Evolutionary conservation across 1,140 invertebrate species (phyloP).

Genomic region (Aphidius gifuensis): DNA sequence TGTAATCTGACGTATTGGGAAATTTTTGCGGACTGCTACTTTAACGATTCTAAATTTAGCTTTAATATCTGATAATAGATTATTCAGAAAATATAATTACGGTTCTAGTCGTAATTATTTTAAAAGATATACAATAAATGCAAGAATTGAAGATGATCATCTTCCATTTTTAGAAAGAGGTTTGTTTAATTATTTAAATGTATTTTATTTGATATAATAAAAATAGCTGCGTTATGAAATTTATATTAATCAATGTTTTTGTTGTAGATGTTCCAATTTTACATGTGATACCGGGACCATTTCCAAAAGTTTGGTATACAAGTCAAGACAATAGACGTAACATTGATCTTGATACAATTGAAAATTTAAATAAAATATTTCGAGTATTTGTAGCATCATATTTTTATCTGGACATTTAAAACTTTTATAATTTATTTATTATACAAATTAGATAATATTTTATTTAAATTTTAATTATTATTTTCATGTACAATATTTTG

Average conservation of each 20-base stretch:
- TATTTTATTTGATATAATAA: no score
- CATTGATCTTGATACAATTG: constrained; percentile 77
- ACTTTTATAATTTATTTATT: no score
- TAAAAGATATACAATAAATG: constrained; percentile 59
- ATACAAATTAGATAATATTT: no score
- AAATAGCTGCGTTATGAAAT: no score
- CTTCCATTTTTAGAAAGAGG: constrained; percentile 83
- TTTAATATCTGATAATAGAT: constrained; percentile 37
- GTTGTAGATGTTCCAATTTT: constrained; percentile 72
- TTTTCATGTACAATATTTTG: no score
- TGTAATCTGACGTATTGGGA: no score
- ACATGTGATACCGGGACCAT: constrained; percentile 86
- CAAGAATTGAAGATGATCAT: constrained; percentile 90
- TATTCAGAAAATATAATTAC: constrained; percentile 58
- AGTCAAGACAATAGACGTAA: constrained; percentile 69
- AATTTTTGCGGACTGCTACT: no score
- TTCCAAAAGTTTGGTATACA: constrained; percentile 88
- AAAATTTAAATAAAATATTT: constrained; percentile 87
- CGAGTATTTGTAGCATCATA: constrained; percentile 82
- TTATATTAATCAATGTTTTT: no score
- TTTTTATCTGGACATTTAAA: constrained; percentile 59
- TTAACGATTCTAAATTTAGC: no score
- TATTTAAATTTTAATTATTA: no score
- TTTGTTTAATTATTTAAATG: constrained; percentile 41
- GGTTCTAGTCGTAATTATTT: constrained; percentile 62